Conservation (phyloP, 1,140 invertebrate genomes). For the Coboldia fuscipes region DNA sequence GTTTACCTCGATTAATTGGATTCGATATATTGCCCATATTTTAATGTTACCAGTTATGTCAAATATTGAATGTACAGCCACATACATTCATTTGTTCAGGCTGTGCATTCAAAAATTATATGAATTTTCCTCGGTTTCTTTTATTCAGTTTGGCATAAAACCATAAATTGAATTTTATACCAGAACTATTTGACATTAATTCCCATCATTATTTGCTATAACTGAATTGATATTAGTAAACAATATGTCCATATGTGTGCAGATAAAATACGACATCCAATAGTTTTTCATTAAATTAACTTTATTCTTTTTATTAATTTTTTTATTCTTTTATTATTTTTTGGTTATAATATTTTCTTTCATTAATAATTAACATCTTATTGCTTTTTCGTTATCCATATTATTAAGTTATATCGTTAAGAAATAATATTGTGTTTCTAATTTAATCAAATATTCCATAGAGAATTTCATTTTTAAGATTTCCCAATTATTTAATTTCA, state of each 20-base stretch:
- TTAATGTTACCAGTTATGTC: no score
- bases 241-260: constrained; percentile 18
- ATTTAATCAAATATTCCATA: constrained; percentile 11
- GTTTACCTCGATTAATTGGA: no score
- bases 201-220: constrained; percentile 5
- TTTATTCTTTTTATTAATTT: constrained; percentile 5
- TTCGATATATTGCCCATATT: no score
- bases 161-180: no score
- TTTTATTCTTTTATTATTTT: constrained; percentile 13
- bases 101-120: no score
- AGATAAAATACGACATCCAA: constrained; percentile 7
- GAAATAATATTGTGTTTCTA: constrained; percentile 2
- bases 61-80: no score
- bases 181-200: no score
- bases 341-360: constrained; percentile 20
- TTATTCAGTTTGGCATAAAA: no score
- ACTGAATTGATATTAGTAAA: constrained; percentile 9
- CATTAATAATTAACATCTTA: not conserved
- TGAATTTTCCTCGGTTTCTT: no score
- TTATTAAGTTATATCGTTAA: constrained; percentile 9
- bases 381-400: not conserved
- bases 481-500: no score
- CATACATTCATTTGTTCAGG: no score
- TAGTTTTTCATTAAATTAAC: constrained; percentile 7
- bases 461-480: no score